phyloP scores from a whole-genome alignment of 2,888 invertebrate species.

The Ceramica pisi region DNA sequence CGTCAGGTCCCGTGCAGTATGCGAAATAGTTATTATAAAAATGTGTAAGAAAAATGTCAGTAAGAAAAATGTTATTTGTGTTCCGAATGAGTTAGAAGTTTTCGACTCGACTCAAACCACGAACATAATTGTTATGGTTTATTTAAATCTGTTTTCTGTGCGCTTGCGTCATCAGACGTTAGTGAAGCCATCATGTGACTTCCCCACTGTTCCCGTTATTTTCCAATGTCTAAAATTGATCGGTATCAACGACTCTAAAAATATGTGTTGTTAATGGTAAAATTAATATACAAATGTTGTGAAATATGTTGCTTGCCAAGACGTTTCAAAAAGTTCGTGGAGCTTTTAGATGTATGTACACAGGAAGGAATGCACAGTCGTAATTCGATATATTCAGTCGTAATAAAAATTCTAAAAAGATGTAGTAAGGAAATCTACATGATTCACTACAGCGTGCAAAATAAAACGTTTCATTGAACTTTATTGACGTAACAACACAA shows the following conservation, averaged over 20 bases:
- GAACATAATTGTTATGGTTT: constrained; percentile 82
- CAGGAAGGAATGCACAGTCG: constrained; percentile 27
- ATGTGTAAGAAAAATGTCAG: no score
- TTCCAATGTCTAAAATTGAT: constrained; percentile 79
- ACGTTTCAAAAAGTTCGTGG: constrained; percentile 43
- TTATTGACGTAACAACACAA: constrained; percentile 40
- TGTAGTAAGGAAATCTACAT: constrained; percentile 30
- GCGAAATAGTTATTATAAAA: constrained; percentile 72
- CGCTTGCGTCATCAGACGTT: constrained; percentile 81
- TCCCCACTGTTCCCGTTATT: constrained; percentile 74
- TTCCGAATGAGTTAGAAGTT: constrained; percentile 74
- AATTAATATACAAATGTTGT: constrained; percentile 66
- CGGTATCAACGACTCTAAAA: constrained; percentile 61
- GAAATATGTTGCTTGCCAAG: constrained; percentile 61
- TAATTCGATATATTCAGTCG: constrained; percentile 43
- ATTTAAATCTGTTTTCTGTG: constrained; percentile 82
- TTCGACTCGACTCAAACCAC: constrained; percentile 77
- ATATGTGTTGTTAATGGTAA: constrained; percentile 65
- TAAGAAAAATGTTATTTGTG: constrained; percentile 77
- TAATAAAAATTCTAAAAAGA: constrained; percentile 37
- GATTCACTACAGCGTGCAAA: constrained; percentile 28
- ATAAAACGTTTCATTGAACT: constrained; percentile 50
- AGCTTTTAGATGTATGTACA: constrained; percentile 32
- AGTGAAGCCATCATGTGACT: constrained; percentile 84
- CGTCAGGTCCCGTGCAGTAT: constrained; percentile 62